Evolutionary conservation across 2,797 vertebrate species (phyloP).

Genomic region (Spinus pinus): DNA sequence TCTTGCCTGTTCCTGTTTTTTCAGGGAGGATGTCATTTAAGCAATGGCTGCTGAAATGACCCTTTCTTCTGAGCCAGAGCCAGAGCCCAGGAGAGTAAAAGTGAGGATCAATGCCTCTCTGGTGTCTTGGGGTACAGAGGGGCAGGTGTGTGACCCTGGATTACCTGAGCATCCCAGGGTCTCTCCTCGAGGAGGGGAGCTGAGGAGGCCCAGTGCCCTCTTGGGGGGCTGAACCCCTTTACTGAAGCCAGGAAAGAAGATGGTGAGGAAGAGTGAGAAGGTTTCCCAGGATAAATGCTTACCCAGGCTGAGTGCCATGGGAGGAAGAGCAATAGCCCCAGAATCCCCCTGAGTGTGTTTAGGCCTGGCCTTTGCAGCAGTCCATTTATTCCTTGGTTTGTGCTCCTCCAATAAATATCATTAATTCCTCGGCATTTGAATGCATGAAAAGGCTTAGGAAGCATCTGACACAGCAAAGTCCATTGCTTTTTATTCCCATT

Average conservation of each 20-base stretch:
- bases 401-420: neutral
- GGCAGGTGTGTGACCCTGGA: neutral
- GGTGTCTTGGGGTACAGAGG: neutral
- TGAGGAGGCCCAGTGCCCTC: neutral
- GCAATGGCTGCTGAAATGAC: neutral
- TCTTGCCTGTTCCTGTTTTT: neutral
- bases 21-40: neutral
- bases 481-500: neutral
- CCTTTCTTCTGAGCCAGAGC: neutral
- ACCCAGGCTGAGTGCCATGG: accelerated
- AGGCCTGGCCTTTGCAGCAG: neutral
- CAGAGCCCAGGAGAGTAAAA: neutral
- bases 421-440: neutral
- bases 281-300: neutral
- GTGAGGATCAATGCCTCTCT: neutral
- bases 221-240: accelerated
- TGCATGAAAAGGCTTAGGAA: neutral
- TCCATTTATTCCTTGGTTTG: neutral
- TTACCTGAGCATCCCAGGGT: neutral
- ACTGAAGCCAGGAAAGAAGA: neutral
- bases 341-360: neutral
- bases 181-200: neutral
- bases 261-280: neutral
- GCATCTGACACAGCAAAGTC: neutral
- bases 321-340: neutral